A percentile compares a stretch with the other conserved stretches of the same genome.
These are phyloP conservation scores for Agriopis aurantiaria DNA, from an alignment of 2,888 invertebrate species.

Conservation along the genomic window DNA sequence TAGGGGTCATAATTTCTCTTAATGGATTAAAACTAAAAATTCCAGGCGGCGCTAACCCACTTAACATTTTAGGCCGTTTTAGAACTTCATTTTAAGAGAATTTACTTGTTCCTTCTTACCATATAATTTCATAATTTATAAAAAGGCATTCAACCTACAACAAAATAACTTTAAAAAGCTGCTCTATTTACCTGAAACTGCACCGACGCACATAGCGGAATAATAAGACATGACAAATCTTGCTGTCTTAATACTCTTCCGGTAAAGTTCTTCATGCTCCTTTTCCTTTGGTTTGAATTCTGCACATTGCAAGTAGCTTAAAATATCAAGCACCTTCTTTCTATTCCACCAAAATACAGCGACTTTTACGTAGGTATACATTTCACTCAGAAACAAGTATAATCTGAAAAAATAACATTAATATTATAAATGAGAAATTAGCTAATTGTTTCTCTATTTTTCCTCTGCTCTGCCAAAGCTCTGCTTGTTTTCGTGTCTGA, in stretches of 20 bases:
- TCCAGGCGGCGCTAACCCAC: not conserved
- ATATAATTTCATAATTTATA: too few species aligned
- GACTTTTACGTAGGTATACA: slow-evolving; percentile 82
- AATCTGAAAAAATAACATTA: slow-evolving; percentile 63
- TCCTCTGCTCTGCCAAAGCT: too few species aligned
- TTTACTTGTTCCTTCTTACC: too few species aligned
- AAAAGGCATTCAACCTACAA: too few species aligned
- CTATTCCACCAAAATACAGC: slow-evolving; percentile 79
- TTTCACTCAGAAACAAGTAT: slow-evolving; percentile 82
- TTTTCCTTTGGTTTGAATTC: slow-evolving; percentile 75
- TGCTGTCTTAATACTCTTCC: slow-evolving; percentile 71
- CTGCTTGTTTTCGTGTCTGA: too few species aligned
- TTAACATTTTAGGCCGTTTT: not conserved
- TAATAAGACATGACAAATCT: slow-evolving; percentile 80
- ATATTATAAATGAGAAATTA: not conserved
- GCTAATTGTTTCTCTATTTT: too few species aligned
- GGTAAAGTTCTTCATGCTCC: slow-evolving; percentile 73
- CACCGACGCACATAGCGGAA: slow-evolving; percentile 78
- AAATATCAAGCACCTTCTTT: slow-evolving; percentile 70
- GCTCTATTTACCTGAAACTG: slow-evolving; percentile 69
- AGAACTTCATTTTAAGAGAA: too few species aligned
- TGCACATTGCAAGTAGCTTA: slow-evolving; percentile 71
- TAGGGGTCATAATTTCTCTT: too few species aligned
- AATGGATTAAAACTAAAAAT: not conserved
- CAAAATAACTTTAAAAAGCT: not conserved